phyloP scores from a whole-genome alignment of 2,888 invertebrate genomes.

The Aphrophora alni region DNA sequence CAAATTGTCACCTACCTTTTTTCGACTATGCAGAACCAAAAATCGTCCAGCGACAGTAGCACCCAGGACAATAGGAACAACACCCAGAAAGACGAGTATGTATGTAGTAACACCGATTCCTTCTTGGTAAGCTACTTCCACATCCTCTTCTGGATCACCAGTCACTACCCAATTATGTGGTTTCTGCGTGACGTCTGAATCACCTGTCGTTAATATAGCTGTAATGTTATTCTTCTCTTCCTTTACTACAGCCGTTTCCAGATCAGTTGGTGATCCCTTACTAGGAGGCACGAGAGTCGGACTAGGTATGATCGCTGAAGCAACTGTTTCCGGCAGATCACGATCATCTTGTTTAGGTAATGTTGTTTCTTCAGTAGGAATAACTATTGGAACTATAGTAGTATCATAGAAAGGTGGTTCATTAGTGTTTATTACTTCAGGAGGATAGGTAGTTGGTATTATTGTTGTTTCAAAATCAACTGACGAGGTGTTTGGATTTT shows the following conservation, averaged over 20 bases:
- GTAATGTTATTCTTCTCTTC: conserved; percentile 17
- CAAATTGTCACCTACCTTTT: conserved; percentile 44
- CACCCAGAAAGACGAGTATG: conserved; percentile 58
- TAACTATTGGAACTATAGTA: background rate
- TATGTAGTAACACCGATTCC: conserved; percentile 53
- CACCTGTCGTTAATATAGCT: background rate
- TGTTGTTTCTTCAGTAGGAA: background rate
- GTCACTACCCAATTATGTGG: conserved; percentile 2
- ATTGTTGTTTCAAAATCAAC: background rate
- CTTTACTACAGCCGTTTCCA: conserved; percentile 28
- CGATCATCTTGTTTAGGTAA: background rate
- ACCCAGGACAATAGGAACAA: conserved; percentile 59
- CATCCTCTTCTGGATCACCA: conserved; percentile 14
- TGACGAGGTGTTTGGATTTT: background rate
- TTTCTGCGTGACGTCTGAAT: background rate
- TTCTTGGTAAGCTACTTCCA: conserved; percentile 35
- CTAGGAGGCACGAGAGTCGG: background rate
- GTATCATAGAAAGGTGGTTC: background rate
- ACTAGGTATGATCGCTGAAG: background rate
- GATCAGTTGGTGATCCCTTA: background rate
- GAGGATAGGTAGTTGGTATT: background rate
- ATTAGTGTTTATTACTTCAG: background rate
- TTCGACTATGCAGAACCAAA: conserved; percentile 47
- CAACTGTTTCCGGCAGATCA: background rate
- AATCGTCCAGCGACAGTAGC: conserved; percentile 52